Evolutionary conservation across 2,797 vertebrate species (phyloP).

Genomic region (Anguilla megastoma): DNA sequence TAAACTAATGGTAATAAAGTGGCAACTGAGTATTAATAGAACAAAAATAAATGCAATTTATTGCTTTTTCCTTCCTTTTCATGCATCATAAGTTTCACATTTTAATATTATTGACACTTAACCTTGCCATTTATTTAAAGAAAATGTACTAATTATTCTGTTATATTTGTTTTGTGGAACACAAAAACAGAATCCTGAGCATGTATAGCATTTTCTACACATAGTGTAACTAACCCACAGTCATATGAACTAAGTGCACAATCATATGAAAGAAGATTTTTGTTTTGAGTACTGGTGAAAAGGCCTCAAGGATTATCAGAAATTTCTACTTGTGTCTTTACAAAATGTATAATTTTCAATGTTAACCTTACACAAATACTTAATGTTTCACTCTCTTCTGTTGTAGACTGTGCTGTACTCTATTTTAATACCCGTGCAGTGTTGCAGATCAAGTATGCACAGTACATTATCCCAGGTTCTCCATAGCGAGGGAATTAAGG

Average conservation of each 20-base stretch:
- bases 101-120: neutral
- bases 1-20: constrained; percentile 3
- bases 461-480: neutral
- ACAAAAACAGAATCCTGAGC: neutral
- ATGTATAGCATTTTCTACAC: neutral
- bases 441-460: neutral
- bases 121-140: neutral
- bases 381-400: neutral
- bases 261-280: no score
- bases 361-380: neutral
- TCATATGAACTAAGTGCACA: no score
- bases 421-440: neutral
- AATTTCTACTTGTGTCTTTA: no score
- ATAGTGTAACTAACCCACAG: no score
- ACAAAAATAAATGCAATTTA: neutral
- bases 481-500: neutral
- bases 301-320: no score
- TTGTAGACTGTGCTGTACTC: neutral
- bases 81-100: neutral
- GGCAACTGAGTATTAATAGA: neutral
- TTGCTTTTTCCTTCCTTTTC: neutral
- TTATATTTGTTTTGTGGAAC: neutral
- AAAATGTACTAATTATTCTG: neutral
- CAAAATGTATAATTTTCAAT: no score
- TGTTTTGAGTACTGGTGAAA: no score